phyloP scores from a whole-genome alignment of 2,888 invertebrate genomes.

The Synergus umbraculus region DNA sequence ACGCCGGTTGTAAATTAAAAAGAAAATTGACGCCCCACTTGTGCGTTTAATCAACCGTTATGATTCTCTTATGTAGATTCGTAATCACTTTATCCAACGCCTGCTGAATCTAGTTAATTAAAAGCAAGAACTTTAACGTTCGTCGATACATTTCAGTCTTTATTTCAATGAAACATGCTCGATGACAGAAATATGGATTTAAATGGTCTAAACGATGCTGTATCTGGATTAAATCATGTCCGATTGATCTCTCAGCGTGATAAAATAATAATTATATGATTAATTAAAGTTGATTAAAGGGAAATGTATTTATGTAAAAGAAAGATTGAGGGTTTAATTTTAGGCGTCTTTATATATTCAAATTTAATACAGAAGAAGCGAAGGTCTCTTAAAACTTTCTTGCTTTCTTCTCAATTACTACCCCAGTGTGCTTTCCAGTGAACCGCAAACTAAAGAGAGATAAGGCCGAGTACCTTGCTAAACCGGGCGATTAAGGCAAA shows the following conservation, averaged over 20 bases:
- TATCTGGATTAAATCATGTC: not conserved
- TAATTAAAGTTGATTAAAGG: not conserved
- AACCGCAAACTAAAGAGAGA: conserved; percentile 22
- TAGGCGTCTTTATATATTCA: not conserved
- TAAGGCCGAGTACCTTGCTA: conserved; percentile 18
- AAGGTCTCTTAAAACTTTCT: not conserved
- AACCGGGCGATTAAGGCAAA: conserved; percentile 25
- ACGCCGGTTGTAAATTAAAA: conserved; percentile 9
- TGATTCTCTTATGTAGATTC: conserved; percentile 9
- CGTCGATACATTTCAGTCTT: conserved; percentile 5
- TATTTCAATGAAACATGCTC: conserved; percentile 5
- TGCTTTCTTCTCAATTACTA: not conserved
- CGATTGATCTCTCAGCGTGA: not conserved
- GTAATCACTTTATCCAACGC: conserved; percentile 25
- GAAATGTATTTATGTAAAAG: not conserved
- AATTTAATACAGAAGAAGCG: not conserved
- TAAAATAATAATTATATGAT: not conserved
- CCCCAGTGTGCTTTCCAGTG: conserved; percentile 3
- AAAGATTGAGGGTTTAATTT: not conserved
- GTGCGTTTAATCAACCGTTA: conserved; percentile 16
- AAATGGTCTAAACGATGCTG: conserved; percentile 19
- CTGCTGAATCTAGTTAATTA: conserved; percentile 30
- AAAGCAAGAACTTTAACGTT: conserved; percentile 10
- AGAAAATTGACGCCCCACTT: conserved; percentile 4
- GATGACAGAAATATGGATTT: conserved; percentile 7